Base-by-base conservation (phyloP, 2,113 vertebrate species). In the Peucedramus taeniatus region DNA sequence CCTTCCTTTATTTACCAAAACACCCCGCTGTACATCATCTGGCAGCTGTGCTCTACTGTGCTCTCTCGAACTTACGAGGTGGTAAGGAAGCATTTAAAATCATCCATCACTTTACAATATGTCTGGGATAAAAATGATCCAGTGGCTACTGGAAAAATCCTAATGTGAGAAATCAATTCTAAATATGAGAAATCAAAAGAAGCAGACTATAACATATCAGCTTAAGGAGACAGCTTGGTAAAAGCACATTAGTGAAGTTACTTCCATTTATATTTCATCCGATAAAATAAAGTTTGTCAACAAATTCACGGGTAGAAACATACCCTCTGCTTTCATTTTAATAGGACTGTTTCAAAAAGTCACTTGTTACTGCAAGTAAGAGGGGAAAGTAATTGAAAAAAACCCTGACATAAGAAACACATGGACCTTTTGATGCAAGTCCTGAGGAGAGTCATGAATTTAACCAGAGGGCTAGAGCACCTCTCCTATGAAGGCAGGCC, bases 11-110 rank as follows among this genome's bases (percentile, higher is more conserved):
- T 15, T 20, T 10, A 8, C 1, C 63, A 3, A 11, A 74, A 16
- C 33, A 6, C 5, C 16, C 21, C 12, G 1, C 2, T 1, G 35
- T 1, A 1, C n/a, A 4, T 10, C n/a, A 5, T 9, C 60, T 0
- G 37, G 60, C 74, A 7, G 9, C 16, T 4, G 18, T 7, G 17
- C 30, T 64, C 57, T 30, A 0, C 78, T 42, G 2, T 1, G 4
- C 42, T 37, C 22, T 40, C 51, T 8, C 24, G 2, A 49, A 6
- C 10, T 23, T 20, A 7, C 10, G 0, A 11, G 19, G 42, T 4
- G 6, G 16, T 28, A 18, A 59, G 27, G 35, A 15, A 15, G 33
- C 23, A 0, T 26, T 40, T 53, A 7, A 47, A 81, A 19, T 20
- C 11, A 28, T 1, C 8, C 42, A 23, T 45, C 66, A 1, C 20